A percentile compares a stretch with the other conserved stretches of the same genome.
Conservation (phyloP, 2,113 vertebrate genomes). For the Melierax canorus region DNA sequence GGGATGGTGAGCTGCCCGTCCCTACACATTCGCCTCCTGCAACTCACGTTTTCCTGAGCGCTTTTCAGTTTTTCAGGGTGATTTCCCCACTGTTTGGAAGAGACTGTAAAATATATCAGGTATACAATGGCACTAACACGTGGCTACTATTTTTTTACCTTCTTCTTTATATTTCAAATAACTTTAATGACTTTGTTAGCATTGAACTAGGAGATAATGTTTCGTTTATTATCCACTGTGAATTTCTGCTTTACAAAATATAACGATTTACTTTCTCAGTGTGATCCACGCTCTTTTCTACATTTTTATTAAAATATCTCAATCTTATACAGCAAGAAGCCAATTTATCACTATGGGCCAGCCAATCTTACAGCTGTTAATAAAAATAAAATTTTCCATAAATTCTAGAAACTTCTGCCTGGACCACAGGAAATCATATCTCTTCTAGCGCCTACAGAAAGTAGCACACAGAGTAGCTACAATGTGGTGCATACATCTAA, state of each 20-base stretch:
- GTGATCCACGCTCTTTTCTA: not conserved
- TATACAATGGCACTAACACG: not conserved
- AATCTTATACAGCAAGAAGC: not conserved
- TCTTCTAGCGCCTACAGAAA: not conserved
- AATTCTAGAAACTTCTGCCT: not conserved
- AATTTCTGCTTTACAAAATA: not conserved
- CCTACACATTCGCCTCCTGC: not conserved
- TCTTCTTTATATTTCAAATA: not conserved
- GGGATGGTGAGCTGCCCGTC: too few species aligned
- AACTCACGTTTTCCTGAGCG: not conserved
- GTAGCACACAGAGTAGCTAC: not conserved
- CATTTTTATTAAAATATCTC: not conserved
- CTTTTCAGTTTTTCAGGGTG: not conserved
- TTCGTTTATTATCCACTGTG: not conserved
- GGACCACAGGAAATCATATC: not conserved
- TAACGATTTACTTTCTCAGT: not conserved
- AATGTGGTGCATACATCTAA: not conserved
- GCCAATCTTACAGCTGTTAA: not conserved
- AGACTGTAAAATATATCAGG: not conserved
- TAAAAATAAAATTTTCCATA: not conserved
- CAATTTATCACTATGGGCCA: not conserved
- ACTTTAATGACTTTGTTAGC: not conserved
- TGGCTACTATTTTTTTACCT: not conserved
- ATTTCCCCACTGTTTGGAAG: not conserved
- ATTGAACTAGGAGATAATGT: not conserved